These are phyloP conservation scores for Micromesistius poutassou DNA, from an alignment of 2,797 vertebrate genomes.

Conservation along the genomic window DNA sequence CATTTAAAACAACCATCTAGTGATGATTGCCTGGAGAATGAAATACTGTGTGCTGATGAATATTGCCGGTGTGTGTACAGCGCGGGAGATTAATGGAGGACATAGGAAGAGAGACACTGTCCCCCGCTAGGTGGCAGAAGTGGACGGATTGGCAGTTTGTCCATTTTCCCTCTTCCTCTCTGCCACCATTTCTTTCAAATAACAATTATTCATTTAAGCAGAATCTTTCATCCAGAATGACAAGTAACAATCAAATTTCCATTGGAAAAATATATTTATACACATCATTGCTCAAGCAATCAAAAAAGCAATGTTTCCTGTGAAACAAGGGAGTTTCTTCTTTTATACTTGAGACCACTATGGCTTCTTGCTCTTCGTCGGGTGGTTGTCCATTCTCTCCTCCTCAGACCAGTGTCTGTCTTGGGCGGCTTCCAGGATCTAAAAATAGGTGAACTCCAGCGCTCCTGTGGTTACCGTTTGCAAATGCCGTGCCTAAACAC, in stretches of 20 bases:
- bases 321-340: background rate
- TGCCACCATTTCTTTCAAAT: background rate
- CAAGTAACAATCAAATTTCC: too few relatives aligned
- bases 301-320: background rate
- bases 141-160: background rate
- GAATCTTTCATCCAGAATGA: too few relatives aligned
- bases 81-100: too few relatives aligned
- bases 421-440: background rate
- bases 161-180: background rate
- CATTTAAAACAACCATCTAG: too few relatives aligned
- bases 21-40: too few relatives aligned
- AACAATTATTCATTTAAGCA: too few relatives aligned
- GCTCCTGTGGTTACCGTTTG: background rate
- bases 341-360: background rate
- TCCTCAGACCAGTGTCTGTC: background rate
- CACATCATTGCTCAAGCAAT: background rate
- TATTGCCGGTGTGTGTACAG: too few relatives aligned
- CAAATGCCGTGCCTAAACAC: background rate
- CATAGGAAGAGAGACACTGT: too few relatives aligned
- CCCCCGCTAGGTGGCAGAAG: too few relatives aligned
- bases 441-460: constrained; percentile 1
- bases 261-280: too few relatives aligned
- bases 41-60: too few relatives aligned
- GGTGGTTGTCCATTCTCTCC: background rate
- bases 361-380: background rate